Evolutionary conservation across 2,888 invertebrate species (phyloP), one percentile per base, ranked within the genome.

Genomic region (Anticlea derivata): DNA sequence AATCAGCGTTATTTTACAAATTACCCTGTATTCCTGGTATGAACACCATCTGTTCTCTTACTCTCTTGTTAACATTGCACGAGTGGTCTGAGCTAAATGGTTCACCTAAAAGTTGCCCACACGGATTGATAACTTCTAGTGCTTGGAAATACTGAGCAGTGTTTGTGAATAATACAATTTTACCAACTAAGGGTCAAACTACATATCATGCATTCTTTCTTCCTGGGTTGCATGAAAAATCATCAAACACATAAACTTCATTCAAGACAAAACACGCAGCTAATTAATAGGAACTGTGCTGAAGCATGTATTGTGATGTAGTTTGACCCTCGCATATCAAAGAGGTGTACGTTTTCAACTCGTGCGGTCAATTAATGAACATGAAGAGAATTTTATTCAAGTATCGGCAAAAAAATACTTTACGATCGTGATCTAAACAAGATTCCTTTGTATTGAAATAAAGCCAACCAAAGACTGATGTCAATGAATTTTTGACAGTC

Each of bases 51-150:
- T n/a, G n/a, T n/a, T n/a, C n/a, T n/a, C n/a, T n/a, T n/a, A n/a
- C n/a, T n/a, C n/a, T n/a, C n/a, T n/a, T n/a, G n/a, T n/a, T n/a
- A n/a, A n/a, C n/a, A n/a, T n/a, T n/a, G n/a, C n/a, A n/a, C n/a
- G n/a, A n/a, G n/a, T n/a, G n/a, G n/a, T n/a, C n/a, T n/a, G n/a
- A n/a, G n/a, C n/a, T n/a, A n/a, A n/a, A n/a, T n/a, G n/a, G 50
- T 57, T 65, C 62, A n/a, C n/a, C 59, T 17, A 35, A 20, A 10
- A 49, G 30, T 20, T 43, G 34, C 45, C 30, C 24, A 12, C 44
- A 44, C 44, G 39, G 17, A 20, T 44, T 30, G 52, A 39, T 39
- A 27, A 41, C 11, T 17, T 33, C 4, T 8, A 10, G 46, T 46
- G 45, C 45, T 37, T 31, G 3, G 10, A 23, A 31, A 23, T 11